Conservation (phyloP, 2,888 invertebrate species). For the Netelia melanura region DNA sequence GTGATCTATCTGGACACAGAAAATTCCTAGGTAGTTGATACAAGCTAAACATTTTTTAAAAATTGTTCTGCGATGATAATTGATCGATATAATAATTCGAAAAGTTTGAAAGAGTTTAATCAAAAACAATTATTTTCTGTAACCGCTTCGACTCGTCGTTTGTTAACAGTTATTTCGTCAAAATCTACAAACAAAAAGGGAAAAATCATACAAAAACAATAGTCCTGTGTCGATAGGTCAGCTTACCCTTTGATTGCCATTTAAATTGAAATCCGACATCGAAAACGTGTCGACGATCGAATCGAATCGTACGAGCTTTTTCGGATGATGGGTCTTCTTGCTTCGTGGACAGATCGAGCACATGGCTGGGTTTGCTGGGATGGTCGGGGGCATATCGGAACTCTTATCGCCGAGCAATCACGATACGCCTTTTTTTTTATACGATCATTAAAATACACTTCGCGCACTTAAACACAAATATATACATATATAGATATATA, state of each 20-base stretch:
- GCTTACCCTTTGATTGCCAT: constrained; percentile 84
- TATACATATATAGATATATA: background rate
- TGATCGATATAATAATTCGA: too few relatives aligned
- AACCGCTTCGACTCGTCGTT: too few relatives aligned
- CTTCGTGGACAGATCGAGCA: constrained; percentile 87
- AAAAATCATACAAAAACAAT: too few relatives aligned
- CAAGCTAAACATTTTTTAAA: too few relatives aligned
- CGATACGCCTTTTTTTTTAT: constrained; percentile 26
- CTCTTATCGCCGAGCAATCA: constrained; percentile 47
- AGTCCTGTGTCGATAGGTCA: background rate
- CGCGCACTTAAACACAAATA: background rate
- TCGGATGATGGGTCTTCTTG: constrained; percentile 85
- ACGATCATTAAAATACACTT: constrained; percentile 6
- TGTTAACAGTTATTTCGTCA: too few relatives aligned
- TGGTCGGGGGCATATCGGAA: constrained; percentile 85
- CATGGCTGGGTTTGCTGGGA: constrained; percentile 85
- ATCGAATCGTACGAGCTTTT: constrained; percentile 88
- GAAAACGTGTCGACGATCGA: constrained; percentile 88
- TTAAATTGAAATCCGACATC: constrained; percentile 86
- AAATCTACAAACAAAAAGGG: too few relatives aligned
- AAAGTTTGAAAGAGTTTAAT: too few relatives aligned
- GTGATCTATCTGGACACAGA: too few relatives aligned
- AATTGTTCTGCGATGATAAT: too few relatives aligned
- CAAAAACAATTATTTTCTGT: too few relatives aligned
- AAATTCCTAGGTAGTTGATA: too few relatives aligned